Evolutionary conservation across 1,140 invertebrate species (phyloP), one percentile per base, ranked within the genome.

Genomic region (Coboldia fuscipes): DNA sequence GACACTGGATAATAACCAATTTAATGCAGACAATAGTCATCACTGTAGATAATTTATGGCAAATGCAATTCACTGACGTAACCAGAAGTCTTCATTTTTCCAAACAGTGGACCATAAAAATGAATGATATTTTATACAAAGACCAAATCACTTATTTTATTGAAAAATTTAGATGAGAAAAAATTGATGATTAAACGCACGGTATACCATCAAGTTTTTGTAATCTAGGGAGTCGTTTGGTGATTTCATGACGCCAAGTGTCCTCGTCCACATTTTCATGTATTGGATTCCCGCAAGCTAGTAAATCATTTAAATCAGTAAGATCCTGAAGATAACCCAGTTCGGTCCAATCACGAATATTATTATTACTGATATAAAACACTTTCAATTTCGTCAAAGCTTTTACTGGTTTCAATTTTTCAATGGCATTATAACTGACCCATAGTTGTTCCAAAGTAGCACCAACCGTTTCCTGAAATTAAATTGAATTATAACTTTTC

Each of bases 191-290:
- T n/a, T n/a, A n/a, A n/a, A n/a, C n/a, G n/a, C n/a, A n/a, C n/a
- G n/a, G n/a, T n/a, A n/a, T n/a, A n/a, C 85, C 88, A 52, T 93
- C 88, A 14, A 94, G 53, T 57, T 89, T 90, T 44, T 78, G 81
- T 8, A 94, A 58, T 41, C 69, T 72, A 3, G 79, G 75, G 13
- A 93, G 57, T 20, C 76, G 65, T 45, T 74, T 70, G 2, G 70
- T 69, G 4, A 78, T 81, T 46, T 85, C 75, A 1, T 64, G 55
- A 39, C 74, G 65, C 79, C 78, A 90, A 44, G 39, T 60, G 1
- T 65, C 56, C 2, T 77, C 72, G 40, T 81, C 70, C 34, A 70
- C 58, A 19, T 63, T 70, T 36, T 92, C 86, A 43, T 75, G 74
- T 0, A 92, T 45, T 0, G 88, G 86, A 63, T 94, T 93, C 1